Evolutionary conservation across 2,888 invertebrate species (phyloP).

Genomic region (Cosmia pyralina): DNA sequence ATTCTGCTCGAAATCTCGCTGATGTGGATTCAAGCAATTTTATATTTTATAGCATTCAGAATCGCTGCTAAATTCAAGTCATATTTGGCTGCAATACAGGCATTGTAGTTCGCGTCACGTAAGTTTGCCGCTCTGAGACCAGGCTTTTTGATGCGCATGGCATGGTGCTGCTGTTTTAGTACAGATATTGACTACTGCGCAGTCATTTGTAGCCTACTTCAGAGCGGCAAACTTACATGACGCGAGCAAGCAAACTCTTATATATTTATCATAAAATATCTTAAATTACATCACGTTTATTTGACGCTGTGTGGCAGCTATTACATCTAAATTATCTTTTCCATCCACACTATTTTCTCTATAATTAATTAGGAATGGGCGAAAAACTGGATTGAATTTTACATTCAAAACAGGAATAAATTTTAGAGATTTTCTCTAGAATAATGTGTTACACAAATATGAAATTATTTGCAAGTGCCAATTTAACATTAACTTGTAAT

Average conservation of each 20-base stretch:
- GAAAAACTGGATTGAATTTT: conserved; percentile 14
- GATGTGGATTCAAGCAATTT: background rate
- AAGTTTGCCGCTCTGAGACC: too few relatives aligned
- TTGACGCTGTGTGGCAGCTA: conserved; percentile 40
- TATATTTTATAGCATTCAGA: conserved; percentile 1
- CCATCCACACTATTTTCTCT: conserved; percentile 10
- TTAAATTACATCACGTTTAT: conserved; percentile 43
- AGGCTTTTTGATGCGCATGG: too few relatives aligned
- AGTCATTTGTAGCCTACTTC: too few relatives aligned
- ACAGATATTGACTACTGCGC: too few relatives aligned
- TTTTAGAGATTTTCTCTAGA: conserved; percentile 1
- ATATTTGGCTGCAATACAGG: background rate
- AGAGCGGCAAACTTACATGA: too few relatives aligned
- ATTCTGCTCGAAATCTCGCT: background rate
- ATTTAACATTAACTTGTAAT: background rate
- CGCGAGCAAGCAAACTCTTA: background rate
- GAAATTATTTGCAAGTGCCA: background rate
- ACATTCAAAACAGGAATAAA: background rate
- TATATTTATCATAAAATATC: conserved; percentile 8
- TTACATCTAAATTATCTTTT: conserved; percentile 20
- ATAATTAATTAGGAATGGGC: conserved; percentile 38
- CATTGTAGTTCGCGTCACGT: too few relatives aligned
- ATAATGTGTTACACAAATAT: background rate
- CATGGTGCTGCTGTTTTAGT: too few relatives aligned
- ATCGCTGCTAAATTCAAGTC: background rate